phyloP scores from a whole-genome alignment of 2,888 invertebrate species.

The Troides helena region DNA sequence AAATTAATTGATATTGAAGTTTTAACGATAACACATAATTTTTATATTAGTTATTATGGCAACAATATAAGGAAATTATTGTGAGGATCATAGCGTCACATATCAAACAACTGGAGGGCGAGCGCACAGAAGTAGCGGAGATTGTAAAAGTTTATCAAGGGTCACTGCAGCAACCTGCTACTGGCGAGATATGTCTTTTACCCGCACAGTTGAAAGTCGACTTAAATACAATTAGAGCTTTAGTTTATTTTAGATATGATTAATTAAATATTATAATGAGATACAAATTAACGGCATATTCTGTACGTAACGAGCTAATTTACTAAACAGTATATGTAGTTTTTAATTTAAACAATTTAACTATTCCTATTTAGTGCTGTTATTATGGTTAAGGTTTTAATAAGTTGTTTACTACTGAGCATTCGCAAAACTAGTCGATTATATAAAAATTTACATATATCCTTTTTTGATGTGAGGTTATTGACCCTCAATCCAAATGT shows the following conservation, averaged over 20 bases:
- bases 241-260: background rate
- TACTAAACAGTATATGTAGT: background rate
- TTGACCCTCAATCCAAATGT: too few relatives aligned
- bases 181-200: conserved; percentile 35
- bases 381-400: background rate
- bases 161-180: conserved; percentile 51
- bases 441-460: too few relatives aligned
- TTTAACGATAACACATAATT: background rate
- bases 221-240: too few relatives aligned
- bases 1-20: background rate
- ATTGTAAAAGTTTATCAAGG: conserved; percentile 66
- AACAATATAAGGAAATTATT: conserved; percentile 12
- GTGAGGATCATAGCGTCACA: conserved; percentile 30
- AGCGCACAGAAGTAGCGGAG: conserved; percentile 53
- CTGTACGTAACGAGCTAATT: background rate
- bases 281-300: background rate
- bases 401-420: background rate
- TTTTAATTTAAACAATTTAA: too few relatives aligned
- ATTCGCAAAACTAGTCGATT: too few relatives aligned
- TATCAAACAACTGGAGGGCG: conserved; percentile 54
- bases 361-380: too few relatives aligned
- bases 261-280: background rate
- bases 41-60: conserved; percentile 1
- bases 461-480: too few relatives aligned
- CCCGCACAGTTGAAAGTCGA: conserved; percentile 6